Percentiles rank a stretch among this genome's conserved stretches.
Evolutionary conservation across 1,140 invertebrate genomes (phyloP).

Genomic region (Muscidifurax raptorellus): DNA sequence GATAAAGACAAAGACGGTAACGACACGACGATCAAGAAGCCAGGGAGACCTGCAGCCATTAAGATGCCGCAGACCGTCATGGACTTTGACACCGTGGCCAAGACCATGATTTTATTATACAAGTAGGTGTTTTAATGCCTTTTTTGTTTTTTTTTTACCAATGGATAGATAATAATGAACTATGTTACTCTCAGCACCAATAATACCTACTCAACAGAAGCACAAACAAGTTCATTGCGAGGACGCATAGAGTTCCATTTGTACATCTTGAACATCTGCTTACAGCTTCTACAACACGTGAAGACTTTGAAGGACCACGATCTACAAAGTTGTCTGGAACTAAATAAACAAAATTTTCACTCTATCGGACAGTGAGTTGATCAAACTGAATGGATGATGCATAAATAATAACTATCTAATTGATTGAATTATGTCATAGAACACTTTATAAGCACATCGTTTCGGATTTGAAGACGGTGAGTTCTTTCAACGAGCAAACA

Average conservation of each 20-base stretch:
- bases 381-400: not conserved
- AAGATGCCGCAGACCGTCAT: constrained; percentile 73
- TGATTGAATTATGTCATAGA: constrained; percentile 54
- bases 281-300: constrained; percentile 67
- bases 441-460: constrained; percentile 66
- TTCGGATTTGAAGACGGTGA: constrained; percentile 65
- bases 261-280: constrained; percentile 69
- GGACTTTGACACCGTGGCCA: constrained; percentile 69
- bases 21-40: constrained; percentile 65
- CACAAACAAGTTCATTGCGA: constrained; percentile 67
- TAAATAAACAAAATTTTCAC: constrained; percentile 62
- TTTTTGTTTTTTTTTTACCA: not conserved
- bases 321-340: constrained; percentile 54
- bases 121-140: constrained; percentile 64
- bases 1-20: constrained; percentile 62
- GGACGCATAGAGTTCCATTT: constrained; percentile 72
- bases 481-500: constrained; percentile 71
- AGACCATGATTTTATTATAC: constrained; percentile 72
- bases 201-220: constrained; percentile 69
- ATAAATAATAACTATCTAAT: not conserved
- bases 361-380: constrained; percentile 65
- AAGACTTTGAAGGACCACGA: constrained; percentile 67
- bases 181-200: not conserved
- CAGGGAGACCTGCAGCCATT: constrained; percentile 54
- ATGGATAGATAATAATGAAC: not conserved